Base-by-base conservation (phyloP, 2,888 invertebrate genomes). In the Caenorhabditis sp. region DNA sequence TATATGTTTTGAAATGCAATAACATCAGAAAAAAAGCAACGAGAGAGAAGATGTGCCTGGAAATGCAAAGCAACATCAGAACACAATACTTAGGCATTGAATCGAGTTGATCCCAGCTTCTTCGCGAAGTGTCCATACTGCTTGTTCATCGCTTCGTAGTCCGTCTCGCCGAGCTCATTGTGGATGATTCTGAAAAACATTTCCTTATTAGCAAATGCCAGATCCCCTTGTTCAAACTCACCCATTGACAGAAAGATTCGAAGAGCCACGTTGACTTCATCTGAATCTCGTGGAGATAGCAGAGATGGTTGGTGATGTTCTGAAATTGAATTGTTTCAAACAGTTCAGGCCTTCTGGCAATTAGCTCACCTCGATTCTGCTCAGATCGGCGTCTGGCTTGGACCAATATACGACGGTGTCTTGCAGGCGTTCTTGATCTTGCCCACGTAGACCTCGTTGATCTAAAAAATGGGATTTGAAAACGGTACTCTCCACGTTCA, bases 381-480 rank as follows among this genome's bases (percentile, higher is more conserved):
- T 8, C 35, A 59, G 31, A 5, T 8, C 22, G 7, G 26, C 14
- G 8, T 35, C 58, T 8, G 19, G 58, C 0, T 31, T 12, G 0
- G 35, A n/a, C 10, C 49, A 22, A 31, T 5, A 49, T 19, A 66
- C 28, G 35, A 66, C 1, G 1, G 66, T 1, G 24, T 19, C 1
- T 0, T 2, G 51, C 59, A 74, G 6, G 74, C 69, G 0, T 26
- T 1, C 47, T 68, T 74, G 24, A 80, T 31, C 5, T 26, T 2
- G 0, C 24, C 35, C 22, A 16, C 0, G 49, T 74, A 80, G 0
- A 19, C 44, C 14, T 80, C 74, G 19, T 80, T 80, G 35, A 80
- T 69, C 35, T 58, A 31, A 1, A 54, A 31, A 31, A 28, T 56
- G 14, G 14, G 4, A 26, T 26, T 19, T 22, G 5, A 7, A 26